Evolutionary conservation across 2,888 invertebrate species (phyloP), one percentile per base, ranked within the genome.

Genomic region (Galeruca laticollis): DNA sequence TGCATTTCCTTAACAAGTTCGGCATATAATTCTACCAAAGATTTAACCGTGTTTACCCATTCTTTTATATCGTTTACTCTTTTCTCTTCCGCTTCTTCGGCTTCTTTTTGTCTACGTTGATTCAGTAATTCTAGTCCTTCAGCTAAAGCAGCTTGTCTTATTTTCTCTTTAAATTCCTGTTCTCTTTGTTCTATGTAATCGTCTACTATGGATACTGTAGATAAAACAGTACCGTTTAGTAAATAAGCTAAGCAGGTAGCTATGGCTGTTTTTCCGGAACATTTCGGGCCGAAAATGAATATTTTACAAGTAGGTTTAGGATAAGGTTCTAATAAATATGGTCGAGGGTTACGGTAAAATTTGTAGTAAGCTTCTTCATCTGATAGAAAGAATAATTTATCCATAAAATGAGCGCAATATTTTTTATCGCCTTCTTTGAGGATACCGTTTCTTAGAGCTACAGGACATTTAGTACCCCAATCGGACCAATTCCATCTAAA

Each of bases 331-430:
- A 88, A 82, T 13, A 92, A 82, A 82, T 87, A 92, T 1, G 88
- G 88, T 18, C 90, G 85, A 8, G 92, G 92, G 82, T 92, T 91
- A 78, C 85, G 86, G 73, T 87, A 85, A 82, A 92, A 92, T 54
- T 84, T 81, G 57, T 87, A 79, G 79, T 87, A 86, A 37, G 88
- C 85, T 37, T 88, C 84, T 59, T 86, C 80, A 26, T 89, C 87
- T 20, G 89, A 87, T 57, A 91, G 80, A 59, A 91, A 86, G 79
- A 88, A 92, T 3, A 92, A 85, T 78, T 89, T 88, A 80, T 89
- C 90, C 80, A 90, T 87, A 76, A 91, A 90, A 40, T 86, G 84
- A 1, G 90, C 88, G 0, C 89, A 88, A 76, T 86, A 87, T 80
- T 88, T 87, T 0, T 88, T 82, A 60, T 85, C 83, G 20, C 92